Evolutionary conservation across 2,888 invertebrate genomes (phyloP).

Genomic region (Scelioninae gen. 1): DNA sequence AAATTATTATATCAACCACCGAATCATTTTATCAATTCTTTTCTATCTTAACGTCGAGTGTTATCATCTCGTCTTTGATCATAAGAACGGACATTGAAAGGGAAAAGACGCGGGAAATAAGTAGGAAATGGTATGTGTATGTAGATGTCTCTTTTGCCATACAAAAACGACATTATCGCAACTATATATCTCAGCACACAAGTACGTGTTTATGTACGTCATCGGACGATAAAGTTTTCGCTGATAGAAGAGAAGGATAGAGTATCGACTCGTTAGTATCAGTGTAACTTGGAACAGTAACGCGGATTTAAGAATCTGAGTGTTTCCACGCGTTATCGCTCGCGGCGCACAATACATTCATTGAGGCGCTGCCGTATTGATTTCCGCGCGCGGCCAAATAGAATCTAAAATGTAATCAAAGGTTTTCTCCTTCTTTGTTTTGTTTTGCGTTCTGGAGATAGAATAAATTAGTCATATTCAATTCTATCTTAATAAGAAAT

Average conservation of each 20-base stretch:
- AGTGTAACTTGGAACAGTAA: conserved; percentile 8
- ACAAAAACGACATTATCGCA: conserved; percentile 5
- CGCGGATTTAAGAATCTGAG: conserved; percentile 33
- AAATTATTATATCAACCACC: background rate
- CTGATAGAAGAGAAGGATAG: background rate
- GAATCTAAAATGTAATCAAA: conserved; percentile 22
- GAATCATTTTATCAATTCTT: conserved; percentile 27
- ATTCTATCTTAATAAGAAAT: background rate
- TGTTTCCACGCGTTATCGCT: conserved; percentile 26
- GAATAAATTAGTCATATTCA: conserved; percentile 49
- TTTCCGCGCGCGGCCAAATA: conserved; percentile 21
- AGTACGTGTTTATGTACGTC: background rate
- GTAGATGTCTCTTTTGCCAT: background rate
- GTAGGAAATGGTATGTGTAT: conserved; percentile 28
- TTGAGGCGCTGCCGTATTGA: conserved; percentile 25
- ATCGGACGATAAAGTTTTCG: conserved; percentile 20
- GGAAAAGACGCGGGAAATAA: conserved; percentile 28
- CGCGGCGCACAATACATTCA: conserved; percentile 20
- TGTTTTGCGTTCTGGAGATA: too few relatives aligned
- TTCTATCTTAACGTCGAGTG: conserved; percentile 8
- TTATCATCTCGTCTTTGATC: conserved; percentile 25
- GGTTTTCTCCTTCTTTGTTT: too few relatives aligned
- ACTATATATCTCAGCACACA: background rate
- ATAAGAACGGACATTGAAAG: conserved; percentile 26
- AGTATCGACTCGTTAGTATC: conserved; percentile 39